A percentile compares a stretch with the other conserved stretches of the same genome.
Evolutionary conservation across 2,797 vertebrate species (phyloP).

Genomic region (Coregonus suidteri): DNA sequence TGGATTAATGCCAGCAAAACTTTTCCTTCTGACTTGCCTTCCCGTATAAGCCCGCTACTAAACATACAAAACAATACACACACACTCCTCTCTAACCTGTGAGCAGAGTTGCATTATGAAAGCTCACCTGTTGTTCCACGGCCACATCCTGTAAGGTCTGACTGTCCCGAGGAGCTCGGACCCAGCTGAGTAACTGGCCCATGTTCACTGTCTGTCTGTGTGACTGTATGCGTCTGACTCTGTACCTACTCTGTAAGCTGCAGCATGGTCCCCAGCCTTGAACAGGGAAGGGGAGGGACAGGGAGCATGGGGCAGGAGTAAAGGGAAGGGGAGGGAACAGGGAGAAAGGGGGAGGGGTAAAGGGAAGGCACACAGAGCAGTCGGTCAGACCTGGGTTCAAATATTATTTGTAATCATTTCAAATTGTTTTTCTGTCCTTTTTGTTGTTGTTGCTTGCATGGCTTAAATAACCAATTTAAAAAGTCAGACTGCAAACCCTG

Average conservation of each 20-base stretch:
- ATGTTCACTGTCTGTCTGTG: constrained; percentile 38
- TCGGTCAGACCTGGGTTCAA: neutral
- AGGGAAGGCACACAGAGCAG: constrained; percentile 10
- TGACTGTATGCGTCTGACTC: constrained; percentile 38
- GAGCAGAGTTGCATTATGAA: neutral
- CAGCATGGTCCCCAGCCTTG: constrained; percentile 66
- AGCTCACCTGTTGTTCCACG: constrained; percentile 74
- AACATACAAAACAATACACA: constrained; percentile 27
- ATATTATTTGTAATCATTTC: too few relatives aligned
- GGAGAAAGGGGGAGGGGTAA: constrained; percentile 15
- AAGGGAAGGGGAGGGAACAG: too few relatives aligned
- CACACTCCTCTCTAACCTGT: neutral
- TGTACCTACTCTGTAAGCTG: constrained; percentile 50
- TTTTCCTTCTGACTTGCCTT: constrained; percentile 46
- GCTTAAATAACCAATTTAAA: neutral
- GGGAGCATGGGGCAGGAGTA: constrained; percentile 8
- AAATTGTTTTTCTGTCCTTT: neutral
- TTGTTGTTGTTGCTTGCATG: neutral
- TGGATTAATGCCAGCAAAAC: constrained; percentile 47
- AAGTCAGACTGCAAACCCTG: neutral
- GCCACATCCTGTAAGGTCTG: constrained; percentile 67
- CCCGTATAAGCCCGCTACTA: constrained; percentile 25
- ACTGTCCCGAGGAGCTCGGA: constrained; percentile 65
- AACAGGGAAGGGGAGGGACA: constrained; percentile 28
- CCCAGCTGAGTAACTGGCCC: constrained; percentile 79